A percentile compares a stretch with the other conserved stretches of the same genome.
Conservation (phyloP, 23 tunicate species). For the Phallusia fumigata region DNA sequence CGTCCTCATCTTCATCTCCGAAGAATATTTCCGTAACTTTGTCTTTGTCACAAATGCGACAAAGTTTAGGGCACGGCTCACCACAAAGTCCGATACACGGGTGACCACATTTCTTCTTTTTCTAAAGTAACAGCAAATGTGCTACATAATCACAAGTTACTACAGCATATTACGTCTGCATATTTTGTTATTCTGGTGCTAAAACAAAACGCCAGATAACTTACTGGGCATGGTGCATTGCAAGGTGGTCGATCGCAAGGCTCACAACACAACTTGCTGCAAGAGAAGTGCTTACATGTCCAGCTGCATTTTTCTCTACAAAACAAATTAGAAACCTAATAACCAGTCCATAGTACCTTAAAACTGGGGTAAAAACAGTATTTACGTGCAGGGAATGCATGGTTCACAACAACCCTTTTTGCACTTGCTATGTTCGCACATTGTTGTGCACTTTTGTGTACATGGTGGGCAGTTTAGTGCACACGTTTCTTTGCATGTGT, state of each 20-base stretch:
- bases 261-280: conserved; percentile 66
- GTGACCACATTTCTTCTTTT: conserved; percentile 44
- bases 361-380: neutral
- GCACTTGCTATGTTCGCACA: conserved; percentile 81
- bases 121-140: neutral
- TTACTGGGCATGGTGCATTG: conserved; percentile 54
- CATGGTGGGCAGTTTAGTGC: conserved; percentile 81
- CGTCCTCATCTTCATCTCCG: conserved; percentile 84
- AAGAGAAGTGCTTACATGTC: conserved; percentile 64
- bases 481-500: conserved; percentile 63
- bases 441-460: conserved; percentile 53
- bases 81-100: conserved; percentile 88
- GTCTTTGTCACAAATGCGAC: conserved; percentile 72
- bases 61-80: conserved; percentile 79
- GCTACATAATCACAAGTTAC: too few relatives aligned
- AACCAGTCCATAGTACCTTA: neutral
- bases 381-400: conserved; percentile 66
- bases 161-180: too few relatives aligned
- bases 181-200: neutral
- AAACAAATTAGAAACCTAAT: neutral
- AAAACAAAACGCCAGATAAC: neutral
- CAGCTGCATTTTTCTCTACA: conserved; percentile 64
- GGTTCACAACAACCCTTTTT: conserved; percentile 52
- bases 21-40: conserved; percentile 77
- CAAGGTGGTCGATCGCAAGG: conserved; percentile 75